phyloP scores from a whole-genome alignment of 2,113 vertebrate genomes.

The Albula goreensis region DNA sequence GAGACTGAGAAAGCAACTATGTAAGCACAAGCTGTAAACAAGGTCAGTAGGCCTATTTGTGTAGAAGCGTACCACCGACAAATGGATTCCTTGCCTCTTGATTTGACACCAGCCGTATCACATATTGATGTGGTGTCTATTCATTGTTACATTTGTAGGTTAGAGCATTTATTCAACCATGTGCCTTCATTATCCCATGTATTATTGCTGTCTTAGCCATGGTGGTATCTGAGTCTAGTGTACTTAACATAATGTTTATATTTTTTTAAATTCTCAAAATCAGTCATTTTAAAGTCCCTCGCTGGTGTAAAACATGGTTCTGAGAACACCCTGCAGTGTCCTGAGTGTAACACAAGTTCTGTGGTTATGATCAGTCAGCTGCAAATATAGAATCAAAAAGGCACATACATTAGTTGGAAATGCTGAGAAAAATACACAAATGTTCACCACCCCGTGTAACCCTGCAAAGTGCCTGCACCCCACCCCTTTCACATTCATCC shows the following conservation, averaged over 20 bases:
- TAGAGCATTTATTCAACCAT: neutral
- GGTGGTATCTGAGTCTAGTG: neutral
- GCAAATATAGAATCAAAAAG: neutral
- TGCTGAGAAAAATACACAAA: neutral
- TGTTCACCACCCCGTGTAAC: neutral
- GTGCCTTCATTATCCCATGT: neutral
- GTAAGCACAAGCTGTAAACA: neutral
- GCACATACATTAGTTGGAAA: neutral
- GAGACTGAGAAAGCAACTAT: neutral
- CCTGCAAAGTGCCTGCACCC: neutral
- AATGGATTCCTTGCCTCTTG: neutral
- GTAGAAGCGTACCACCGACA: neutral
- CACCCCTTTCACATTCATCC: slow-evolving; percentile 9
- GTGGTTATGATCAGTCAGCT: neutral
- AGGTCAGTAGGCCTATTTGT: too few relatives aligned
- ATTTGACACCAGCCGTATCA: neutral
- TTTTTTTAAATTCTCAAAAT: neutral
- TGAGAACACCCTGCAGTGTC: neutral
- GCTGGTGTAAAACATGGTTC: neutral
- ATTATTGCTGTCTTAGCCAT: neutral
- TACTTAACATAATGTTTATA: neutral
- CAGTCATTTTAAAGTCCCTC: neutral
- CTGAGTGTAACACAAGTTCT: neutral
- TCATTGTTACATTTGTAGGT: neutral
- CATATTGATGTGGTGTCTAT: neutral